Evolutionary conservation across 1,140 invertebrate species (phyloP).

Genomic region (Galleria mellonella): DNA sequence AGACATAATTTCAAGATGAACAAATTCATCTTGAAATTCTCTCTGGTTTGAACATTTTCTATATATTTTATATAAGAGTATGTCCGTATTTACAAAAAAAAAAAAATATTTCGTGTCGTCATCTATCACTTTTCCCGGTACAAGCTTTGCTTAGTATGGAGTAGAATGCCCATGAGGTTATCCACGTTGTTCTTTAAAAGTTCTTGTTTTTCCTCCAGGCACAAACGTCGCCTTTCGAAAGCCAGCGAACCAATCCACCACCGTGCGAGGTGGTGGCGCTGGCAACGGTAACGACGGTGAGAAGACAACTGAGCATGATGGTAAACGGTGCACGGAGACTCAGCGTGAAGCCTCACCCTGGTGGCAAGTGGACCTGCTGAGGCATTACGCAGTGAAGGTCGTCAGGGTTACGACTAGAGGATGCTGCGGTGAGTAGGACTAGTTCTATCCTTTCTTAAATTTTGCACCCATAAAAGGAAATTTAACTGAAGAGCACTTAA

Average conservation of each 20-base stretch:
- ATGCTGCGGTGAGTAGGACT: constrained; percentile 81
- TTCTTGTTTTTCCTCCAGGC: constrained; percentile 66
- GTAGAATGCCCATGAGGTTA: too few species aligned
- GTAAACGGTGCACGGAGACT: constrained; percentile 91
- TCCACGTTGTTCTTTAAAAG: not conserved
- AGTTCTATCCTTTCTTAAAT: too few species aligned
- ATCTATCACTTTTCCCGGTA: too few species aligned
- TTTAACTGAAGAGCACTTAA: too few species aligned
- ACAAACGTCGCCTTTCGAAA: constrained; percentile 91
- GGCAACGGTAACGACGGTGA: constrained; percentile 91
- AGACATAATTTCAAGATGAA: too few species aligned
- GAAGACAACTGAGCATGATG: constrained; percentile 87
- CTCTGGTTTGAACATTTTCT: too few species aligned
- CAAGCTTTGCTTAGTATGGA: not conserved
- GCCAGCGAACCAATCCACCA: constrained; percentile 92
- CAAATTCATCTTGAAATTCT: too few species aligned
- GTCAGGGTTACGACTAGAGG: constrained; percentile 90
- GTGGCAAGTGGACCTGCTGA: constrained; percentile 92
- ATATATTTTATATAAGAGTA: too few species aligned
- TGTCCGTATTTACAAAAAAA: too few species aligned
- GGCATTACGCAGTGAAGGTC: constrained; percentile 87
- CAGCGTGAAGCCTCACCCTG: constrained; percentile 91
- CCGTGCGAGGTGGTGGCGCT: constrained; percentile 86
- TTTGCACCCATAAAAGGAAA: too few species aligned
- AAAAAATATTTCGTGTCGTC: too few species aligned